A percentile compares a stretch with the other conserved stretches of the same genome.
phyloP scores from a whole-genome alignment of 92 coral and sea anemone species.

The Phenganax stokvisi region DNA sequence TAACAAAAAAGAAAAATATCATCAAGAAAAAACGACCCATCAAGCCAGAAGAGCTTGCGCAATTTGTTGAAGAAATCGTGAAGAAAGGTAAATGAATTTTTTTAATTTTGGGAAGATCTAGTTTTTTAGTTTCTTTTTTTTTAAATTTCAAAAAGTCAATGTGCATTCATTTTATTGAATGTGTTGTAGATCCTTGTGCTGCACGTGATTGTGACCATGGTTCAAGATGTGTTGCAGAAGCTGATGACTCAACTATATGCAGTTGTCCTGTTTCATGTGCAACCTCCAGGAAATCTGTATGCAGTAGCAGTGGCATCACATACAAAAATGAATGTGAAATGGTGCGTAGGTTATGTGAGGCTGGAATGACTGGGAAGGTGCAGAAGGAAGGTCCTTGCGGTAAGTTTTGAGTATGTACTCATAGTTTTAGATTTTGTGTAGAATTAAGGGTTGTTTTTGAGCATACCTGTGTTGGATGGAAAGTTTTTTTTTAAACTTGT shows the following conservation, averaged over 20 bases:
- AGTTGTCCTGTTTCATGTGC: conserved; percentile 67
- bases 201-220: conserved; percentile 58
- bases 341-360: conserved; percentile 57
- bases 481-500: background rate
- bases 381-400: conserved; percentile 67
- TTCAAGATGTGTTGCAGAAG: conserved; percentile 55
- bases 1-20: conserved; percentile 53
- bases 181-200: conserved; percentile 33
- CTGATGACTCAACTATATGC: conserved; percentile 64
- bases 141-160: background rate
- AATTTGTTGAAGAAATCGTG: conserved; percentile 13
- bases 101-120: background rate
- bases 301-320: conserved; percentile 65
- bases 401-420: conserved; percentile 12
- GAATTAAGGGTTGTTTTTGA: background rate
- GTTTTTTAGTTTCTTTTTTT: background rate
- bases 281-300: conserved; percentile 54
- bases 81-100: conserved; percentile 5
- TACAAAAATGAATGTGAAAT: conserved; percentile 73
- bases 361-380: conserved; percentile 45
- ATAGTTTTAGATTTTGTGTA: background rate
- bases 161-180: background rate
- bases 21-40: conserved; percentile 53
- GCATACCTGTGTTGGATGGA: background rate
- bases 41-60: conserved; percentile 39